These are phyloP conservation scores for Orthosia gothica DNA, from an alignment of 2,888 invertebrate genomes.

Conservation along the genomic window DNA sequence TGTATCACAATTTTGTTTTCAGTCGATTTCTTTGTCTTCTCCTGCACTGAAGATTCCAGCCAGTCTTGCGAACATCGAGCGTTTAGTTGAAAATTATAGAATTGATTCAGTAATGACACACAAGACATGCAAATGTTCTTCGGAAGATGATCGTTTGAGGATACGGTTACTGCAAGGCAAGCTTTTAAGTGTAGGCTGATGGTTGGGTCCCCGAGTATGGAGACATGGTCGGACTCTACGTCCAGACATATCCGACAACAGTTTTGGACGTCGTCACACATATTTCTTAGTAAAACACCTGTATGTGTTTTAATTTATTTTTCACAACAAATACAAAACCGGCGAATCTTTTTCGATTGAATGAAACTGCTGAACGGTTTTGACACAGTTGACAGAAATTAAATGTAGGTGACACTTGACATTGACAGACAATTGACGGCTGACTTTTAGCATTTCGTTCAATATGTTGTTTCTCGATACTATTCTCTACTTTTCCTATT, in stretches of 20 bases:
- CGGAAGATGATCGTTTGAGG: slow-evolving; percentile 81
- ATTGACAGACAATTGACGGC: too few relatives aligned
- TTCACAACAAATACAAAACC: background rate
- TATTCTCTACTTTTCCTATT: background rate
- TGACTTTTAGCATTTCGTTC: slow-evolving; percentile 24
- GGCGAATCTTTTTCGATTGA: background rate
- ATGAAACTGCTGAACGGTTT: background rate
- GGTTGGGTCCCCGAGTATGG: slow-evolving; percentile 83
- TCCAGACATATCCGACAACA: slow-evolving; percentile 88
- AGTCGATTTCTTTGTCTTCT: slow-evolving; percentile 77
- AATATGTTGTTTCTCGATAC: background rate
- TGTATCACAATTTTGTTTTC: slow-evolving; percentile 84
- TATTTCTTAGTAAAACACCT: slow-evolving; percentile 54
- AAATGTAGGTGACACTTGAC: background rate
- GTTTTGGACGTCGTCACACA: slow-evolving; percentile 81
- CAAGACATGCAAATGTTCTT: slow-evolving; percentile 85
- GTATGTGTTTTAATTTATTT: background rate
- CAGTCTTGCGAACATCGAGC: slow-evolving; percentile 88
- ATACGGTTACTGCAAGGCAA: slow-evolving; percentile 82
- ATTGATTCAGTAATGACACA: slow-evolving; percentile 83
- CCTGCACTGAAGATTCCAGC: slow-evolving; percentile 83
- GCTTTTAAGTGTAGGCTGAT: slow-evolving; percentile 85
- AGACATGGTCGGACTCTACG: slow-evolving; percentile 81
- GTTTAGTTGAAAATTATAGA: slow-evolving; percentile 87
- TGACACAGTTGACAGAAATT: background rate